phyloP scores from a whole-genome alignment of 2,888 invertebrate genomes.

The Timandra comae region DNA sequence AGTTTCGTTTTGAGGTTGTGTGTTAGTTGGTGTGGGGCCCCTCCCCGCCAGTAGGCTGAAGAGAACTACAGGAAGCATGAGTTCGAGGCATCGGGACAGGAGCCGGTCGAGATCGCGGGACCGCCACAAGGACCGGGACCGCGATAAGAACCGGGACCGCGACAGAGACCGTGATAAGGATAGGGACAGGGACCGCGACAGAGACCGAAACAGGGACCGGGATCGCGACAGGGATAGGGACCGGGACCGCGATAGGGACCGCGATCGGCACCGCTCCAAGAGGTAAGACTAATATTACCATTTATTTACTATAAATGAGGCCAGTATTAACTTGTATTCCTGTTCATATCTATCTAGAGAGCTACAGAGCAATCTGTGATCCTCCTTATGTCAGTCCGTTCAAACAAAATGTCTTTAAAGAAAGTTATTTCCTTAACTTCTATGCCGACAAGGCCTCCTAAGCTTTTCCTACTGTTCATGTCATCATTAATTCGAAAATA shows the following conservation, averaged over 20 bases:
- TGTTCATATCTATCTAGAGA: too few species aligned
- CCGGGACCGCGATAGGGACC: conserved; percentile 40
- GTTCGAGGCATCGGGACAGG: conserved; percentile 73
- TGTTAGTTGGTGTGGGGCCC: too few species aligned
- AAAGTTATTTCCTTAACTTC: too few species aligned
- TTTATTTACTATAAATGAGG: background rate
- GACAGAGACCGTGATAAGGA: conserved; percentile 38
- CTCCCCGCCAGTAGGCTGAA: too few species aligned
- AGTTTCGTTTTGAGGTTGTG: too few species aligned
- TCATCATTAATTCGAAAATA: too few species aligned
- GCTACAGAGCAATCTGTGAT: too few species aligned
- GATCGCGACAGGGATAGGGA: conserved; percentile 48
- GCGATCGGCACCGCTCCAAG: conserved; percentile 64
- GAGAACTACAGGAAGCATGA: conserved; percentile 59
- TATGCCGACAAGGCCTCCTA: too few species aligned
- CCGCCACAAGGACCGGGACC: conserved; percentile 47
- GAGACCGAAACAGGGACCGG: conserved; percentile 39
- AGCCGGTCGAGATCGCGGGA: conserved; percentile 63
- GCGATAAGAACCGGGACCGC: conserved; percentile 49
- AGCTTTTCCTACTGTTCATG: too few species aligned
- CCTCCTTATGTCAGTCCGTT: too few species aligned
- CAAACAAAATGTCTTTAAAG: too few species aligned
- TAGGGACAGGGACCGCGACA: conserved; percentile 49
- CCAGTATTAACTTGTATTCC: too few species aligned
- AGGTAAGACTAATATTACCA: conserved; percentile 40